These are phyloP conservation scores for Euphonia xanthogaster DNA, from an alignment of 2,797 vertebrate genomes.

Conservation along the genomic window DNA sequence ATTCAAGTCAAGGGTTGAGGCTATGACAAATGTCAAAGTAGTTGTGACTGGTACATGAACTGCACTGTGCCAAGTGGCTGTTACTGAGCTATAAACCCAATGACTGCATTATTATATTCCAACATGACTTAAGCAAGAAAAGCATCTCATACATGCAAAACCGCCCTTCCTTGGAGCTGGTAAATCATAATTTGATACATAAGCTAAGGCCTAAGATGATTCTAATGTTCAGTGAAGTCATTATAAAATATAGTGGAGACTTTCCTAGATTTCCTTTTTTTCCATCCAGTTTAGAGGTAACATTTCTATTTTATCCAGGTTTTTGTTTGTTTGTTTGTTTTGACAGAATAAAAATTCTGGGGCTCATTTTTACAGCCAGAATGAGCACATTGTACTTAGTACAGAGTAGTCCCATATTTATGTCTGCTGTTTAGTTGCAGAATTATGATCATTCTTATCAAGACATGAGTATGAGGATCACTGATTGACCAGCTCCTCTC, in stretches of 20 bases:
- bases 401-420: neutral
- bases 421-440: neutral
- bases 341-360: neutral
- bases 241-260: neutral
- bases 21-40: neutral
- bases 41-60: neutral
- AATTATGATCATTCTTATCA: neutral
- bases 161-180: neutral
- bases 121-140: neutral
- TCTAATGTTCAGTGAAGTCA: neutral
- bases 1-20: slow-evolving; percentile 38
- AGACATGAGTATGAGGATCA: neutral
- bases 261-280: neutral
- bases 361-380: neutral
- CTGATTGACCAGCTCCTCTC: neutral
- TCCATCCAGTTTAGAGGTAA: neutral
- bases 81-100: neutral
- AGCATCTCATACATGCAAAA: neutral
- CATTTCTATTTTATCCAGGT: neutral
- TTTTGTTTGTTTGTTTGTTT: neutral
- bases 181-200: neutral
- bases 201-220: neutral
- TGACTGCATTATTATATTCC: neutral
- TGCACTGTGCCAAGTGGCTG: neutral
- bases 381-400: neutral